Evolutionary conservation across 2,113 vertebrate genomes (phyloP), one percentile per base, ranked within the genome.

Genomic region (Rattus rattus): DNA sequence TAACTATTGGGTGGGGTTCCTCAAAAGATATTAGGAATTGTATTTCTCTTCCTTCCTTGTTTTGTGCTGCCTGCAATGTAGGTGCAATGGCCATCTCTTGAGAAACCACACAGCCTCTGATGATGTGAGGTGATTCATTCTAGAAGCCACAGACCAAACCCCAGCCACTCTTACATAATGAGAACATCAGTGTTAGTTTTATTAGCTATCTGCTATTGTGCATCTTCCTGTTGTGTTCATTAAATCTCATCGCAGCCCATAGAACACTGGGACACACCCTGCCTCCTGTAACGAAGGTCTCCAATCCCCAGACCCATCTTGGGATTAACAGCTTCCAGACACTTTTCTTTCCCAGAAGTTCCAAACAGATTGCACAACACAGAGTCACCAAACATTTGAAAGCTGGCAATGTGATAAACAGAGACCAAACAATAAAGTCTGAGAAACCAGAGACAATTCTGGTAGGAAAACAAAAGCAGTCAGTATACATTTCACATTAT

Each of bases 381-480:
- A 90, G 56, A 43, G 22, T 49, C 26, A 85, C n/a, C 47, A 94
- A 65, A 59, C 43, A 30, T 36, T 61, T 6, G 10, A 61, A 59
- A 52, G 19, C 28, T 59, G 33, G 9, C 52, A 81, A 9, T 76
- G n/a, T 30, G 26, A 91, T 92, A 91, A 70, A 88, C 5, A 88
- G 24, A 86, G 11, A 33, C 6, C 26, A 83, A 86, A 72, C 80
- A 77, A 80, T 7, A 81, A 91, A 95, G 17, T 81, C 49, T 80
- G 65, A 97, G 65, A 79, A 77, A 85, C 63, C 20, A 88, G 20
- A 92, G 13, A 92, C 8, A 89, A 61, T 89, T 16, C 6, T 61
- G 20, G 47, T 30, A 86, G 13, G 13, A 16, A 88, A 94, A 96
- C n/a, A 30, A 91, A 81, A 90, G 91, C 14, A 84, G 8, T 65